Base-by-base conservation (phyloP, 2,888 invertebrate species). In the Orgyia antiqua region DNA sequence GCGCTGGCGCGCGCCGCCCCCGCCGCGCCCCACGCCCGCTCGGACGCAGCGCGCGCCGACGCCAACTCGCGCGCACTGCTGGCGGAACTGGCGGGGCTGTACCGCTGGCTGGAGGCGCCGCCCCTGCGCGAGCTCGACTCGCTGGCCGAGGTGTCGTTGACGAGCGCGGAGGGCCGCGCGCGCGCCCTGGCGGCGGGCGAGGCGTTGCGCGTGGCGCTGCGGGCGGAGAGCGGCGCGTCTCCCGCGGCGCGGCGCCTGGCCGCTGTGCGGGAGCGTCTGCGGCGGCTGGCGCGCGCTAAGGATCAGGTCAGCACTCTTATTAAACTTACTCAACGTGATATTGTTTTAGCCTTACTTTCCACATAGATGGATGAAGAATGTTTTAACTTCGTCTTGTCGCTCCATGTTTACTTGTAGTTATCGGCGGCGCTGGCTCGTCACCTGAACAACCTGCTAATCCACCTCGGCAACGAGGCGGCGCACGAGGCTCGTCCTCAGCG, bases 381-480 rank as follows among this genome's bases (percentile, higher is more conserved):
- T 17, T 17, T 7, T 17, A 4, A 4, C 17, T 7, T 17, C 17
- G 17, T 17, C 17, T 17, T 7, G 4, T 17, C 17, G 7, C 17
- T 17, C 17, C n/a, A n/a, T n/a, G n/a, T n/a, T n/a, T n/a, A n/a
- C n/a, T n/a, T 15, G 15, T 15, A 59, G 56, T 45, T 72, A 25
- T 93, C 96, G 1, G 90, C 92, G 33, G 91, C 93, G 24, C 90
- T 98, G 31, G 93, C 94, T 38, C 90, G 97, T 10, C 97, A 98
- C 73, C 88, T 99, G 29, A 97, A 97, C 71, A 98, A 98, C 84
- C 88, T 96, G 29, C 96, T 99, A 53, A 96, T 97, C 59, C 97
- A 98, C 80, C 91, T 97, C 84, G 97, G 90, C 30, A 89, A 89
- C 68, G 88, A 84, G 61, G 84, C 83, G 29, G 69, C 71, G 38